A percentile compares a stretch with the other conserved stretches of the same genome.
Conservation (phyloP, 2,797 vertebrate species). For the Phalanger gymnotis region DNA sequence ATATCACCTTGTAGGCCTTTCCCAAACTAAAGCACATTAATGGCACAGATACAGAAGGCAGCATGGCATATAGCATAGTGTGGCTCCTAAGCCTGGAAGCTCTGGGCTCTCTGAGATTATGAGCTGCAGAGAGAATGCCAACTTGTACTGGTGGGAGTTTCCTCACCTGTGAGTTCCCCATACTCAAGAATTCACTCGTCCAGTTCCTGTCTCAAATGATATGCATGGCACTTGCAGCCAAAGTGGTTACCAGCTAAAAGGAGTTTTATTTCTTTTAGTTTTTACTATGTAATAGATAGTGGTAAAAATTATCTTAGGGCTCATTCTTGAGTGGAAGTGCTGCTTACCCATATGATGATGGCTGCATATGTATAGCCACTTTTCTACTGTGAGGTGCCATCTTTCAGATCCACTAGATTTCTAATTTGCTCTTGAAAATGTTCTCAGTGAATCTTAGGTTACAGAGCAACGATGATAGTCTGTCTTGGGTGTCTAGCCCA, state of each 20-base stretch:
- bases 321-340: not conserved
- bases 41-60: not conserved
- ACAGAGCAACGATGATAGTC: not conserved
- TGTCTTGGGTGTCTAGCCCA: not conserved
- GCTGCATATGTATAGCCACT: not conserved
- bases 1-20: not conserved
- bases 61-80: not conserved
- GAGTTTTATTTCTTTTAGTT: not conserved
- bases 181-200: not conserved
- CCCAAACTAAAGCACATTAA: not conserved
- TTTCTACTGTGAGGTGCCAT: not conserved
- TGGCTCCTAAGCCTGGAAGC: not conserved
- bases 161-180: not conserved
- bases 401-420: not conserved
- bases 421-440: not conserved
- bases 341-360: not conserved
- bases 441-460: not conserved
- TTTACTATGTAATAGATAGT: not conserved
- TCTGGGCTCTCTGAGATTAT: not conserved
- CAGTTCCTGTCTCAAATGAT: not conserved
- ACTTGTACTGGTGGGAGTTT: not conserved
- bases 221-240: not conserved
- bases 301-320: not conserved
- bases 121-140: not conserved
- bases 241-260: not conserved